Conservation (phyloP, 1,140 invertebrate species). For the Hylaeus anthracinus region DNA sequence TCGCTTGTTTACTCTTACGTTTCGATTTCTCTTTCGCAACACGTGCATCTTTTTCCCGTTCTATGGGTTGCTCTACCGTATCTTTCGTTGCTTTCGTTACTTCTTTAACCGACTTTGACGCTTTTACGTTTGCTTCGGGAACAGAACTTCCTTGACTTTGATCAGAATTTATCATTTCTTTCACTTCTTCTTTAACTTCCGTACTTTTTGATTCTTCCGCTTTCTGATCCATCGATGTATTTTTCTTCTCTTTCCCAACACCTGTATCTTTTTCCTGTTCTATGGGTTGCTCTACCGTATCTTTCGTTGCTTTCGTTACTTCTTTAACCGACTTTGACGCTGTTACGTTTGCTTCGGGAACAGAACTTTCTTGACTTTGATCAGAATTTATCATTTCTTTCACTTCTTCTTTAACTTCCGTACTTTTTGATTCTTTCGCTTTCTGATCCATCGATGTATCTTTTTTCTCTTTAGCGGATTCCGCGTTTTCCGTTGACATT, state of each 20-base stretch:
- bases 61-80: background rate
- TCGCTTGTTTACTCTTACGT: conserved; percentile 13
- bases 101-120: background rate
- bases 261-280: too few species aligned
- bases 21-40: conserved; percentile 22
- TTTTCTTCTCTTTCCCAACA: too few species aligned
- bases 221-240: background rate
- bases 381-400: background rate
- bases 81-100: background rate
- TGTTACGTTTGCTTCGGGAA: conserved; percentile 8
- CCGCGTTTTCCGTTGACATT: background rate
- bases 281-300: background rate
- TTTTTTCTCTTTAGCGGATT: background rate
- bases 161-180: too few species aligned
- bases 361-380: too few species aligned
- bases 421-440: background rate
- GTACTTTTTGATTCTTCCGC: background rate
- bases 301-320: too few species aligned
- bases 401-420: background rate
- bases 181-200: background rate
- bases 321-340: too few species aligned
- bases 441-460: background rate
- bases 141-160: background rate
- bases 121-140: background rate
- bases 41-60: background rate